Evolutionary conservation across 2,113 vertebrate genomes (phyloP).

Genomic region (Willisornis vidua): DNA sequence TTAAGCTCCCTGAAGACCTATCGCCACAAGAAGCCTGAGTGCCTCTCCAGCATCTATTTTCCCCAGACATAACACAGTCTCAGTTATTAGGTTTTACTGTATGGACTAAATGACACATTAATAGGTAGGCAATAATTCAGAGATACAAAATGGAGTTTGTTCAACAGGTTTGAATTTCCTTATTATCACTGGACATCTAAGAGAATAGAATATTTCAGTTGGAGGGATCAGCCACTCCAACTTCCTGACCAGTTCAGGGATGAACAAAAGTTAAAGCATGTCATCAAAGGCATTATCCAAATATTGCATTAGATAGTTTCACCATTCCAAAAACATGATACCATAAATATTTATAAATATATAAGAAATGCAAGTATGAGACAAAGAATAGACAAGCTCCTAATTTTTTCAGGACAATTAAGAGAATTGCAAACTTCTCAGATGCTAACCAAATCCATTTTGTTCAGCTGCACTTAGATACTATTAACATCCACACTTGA

Average conservation of each 20-base stretch:
- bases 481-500: background rate
- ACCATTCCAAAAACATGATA: background rate
- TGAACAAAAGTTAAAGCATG: background rate
- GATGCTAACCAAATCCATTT: background rate
- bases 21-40: background rate
- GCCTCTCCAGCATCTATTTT: background rate
- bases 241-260: background rate
- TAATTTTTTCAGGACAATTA: background rate
- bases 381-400: background rate
- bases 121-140: background rate
- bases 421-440: background rate
- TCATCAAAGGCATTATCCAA: background rate
- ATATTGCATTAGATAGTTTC: background rate
- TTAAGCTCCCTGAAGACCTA: background rate
- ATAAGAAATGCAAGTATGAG: background rate
- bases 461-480: background rate
- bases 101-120: background rate
- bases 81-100: background rate
- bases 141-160: background rate
- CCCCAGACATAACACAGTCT: background rate
- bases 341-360: background rate
- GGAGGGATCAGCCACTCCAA: background rate
- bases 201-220: background rate
- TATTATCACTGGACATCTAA: background rate
- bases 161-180: background rate